A percentile compares a stretch with the other conserved stretches of the same genome.
These are phyloP conservation scores for Neolamprologus sp. DNA, from an alignment of 2,113 vertebrate species.

Conservation along the genomic window DNA sequence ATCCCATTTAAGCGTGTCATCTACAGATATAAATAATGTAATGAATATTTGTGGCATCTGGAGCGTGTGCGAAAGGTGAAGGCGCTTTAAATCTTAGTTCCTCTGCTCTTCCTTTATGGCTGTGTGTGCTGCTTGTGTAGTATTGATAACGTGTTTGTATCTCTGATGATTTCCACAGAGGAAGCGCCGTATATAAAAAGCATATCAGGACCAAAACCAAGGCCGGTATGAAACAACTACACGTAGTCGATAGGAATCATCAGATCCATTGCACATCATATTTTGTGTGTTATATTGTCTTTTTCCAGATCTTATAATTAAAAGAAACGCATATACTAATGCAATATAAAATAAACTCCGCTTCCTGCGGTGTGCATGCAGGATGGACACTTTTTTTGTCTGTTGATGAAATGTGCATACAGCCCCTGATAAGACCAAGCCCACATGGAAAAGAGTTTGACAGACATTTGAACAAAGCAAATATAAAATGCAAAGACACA, in stretches of 20 bases:
- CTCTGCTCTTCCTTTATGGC: conserved; percentile 1
- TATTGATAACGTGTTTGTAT: conserved; percentile 21
- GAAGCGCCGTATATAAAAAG: neutral
- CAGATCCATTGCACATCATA: neutral
- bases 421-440: conserved; percentile 32
- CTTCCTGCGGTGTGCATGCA: neutral
- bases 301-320: neutral
- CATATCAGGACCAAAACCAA: neutral
- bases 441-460: conserved; percentile 25
- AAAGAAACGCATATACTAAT: neutral
- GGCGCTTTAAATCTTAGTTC: neutral
- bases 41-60: neutral
- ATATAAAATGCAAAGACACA: conserved; percentile 65
- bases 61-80: neutral
- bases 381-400: conserved; percentile 4
- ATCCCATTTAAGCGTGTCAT: neutral
- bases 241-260: neutral
- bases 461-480: conserved; percentile 61
- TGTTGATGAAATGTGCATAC: conserved; percentile 47
- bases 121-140: neutral
- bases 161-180: neutral
- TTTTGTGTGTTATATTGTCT: neutral
- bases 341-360: neutral
- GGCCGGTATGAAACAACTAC: neutral
- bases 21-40: neutral